phyloP scores from a whole-genome alignment of 2,797 vertebrate species.

The Thamnophis elegans region DNA sequence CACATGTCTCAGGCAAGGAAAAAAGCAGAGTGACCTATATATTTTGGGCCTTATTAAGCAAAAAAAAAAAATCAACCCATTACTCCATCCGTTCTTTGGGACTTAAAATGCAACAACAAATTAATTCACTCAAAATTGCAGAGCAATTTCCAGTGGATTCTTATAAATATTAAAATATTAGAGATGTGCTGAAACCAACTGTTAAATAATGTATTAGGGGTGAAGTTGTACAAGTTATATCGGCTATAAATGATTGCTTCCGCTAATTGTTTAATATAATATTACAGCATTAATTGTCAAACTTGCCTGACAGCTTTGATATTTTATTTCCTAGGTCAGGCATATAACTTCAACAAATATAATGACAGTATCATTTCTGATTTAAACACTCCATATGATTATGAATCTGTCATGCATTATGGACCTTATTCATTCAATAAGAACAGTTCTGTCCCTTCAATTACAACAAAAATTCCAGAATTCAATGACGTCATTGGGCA shows the following conservation, averaged over 20 bases:
- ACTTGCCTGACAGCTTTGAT: not conserved
- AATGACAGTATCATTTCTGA: constrained; percentile 78
- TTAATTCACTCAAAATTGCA: too few relatives aligned
- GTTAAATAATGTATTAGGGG: not conserved
- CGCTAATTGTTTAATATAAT: too few relatives aligned
- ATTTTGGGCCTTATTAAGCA: not conserved
- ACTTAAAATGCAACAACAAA: not conserved
- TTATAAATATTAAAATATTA: not conserved
- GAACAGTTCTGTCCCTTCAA: constrained; percentile 74
- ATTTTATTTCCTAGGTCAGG: constrained; percentile 63
- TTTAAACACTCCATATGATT: constrained; percentile 85
- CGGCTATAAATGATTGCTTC: not conserved
- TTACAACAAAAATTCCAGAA: constrained; percentile 83
- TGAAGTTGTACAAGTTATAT: not conserved
- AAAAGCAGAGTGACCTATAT: not conserved
- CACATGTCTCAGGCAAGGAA: not conserved
- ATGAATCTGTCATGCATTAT: constrained; percentile 88
- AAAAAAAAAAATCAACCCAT: not conserved
- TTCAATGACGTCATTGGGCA: constrained; percentile 84
- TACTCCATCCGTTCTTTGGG: not conserved
- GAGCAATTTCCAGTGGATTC: not conserved
- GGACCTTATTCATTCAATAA: constrained; percentile 83
- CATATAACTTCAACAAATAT: constrained; percentile 83
- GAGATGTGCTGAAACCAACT: not conserved
- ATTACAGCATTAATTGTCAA: not conserved